phyloP scores from a whole-genome alignment of 1,140 invertebrate genomes.

The Pseudomyrmex dendroicus region DNA sequence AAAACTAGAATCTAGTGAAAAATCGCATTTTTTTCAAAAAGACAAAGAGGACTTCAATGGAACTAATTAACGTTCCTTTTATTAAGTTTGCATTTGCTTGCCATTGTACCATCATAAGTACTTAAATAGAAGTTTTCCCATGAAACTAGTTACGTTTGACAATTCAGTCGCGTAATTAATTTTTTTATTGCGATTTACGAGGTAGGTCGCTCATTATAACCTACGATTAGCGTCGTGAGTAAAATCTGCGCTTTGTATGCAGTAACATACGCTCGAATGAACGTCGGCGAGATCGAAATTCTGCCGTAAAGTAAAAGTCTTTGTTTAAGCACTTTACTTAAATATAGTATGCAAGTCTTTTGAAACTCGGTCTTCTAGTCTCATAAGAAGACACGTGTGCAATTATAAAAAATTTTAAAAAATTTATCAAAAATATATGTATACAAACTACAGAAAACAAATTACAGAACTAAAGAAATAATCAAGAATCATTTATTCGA shows the following conservation, averaged over 20 bases:
- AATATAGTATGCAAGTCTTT: conserved; percentile 5
- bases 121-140: conserved; percentile 28
- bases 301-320: not conserved
- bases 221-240: not conserved
- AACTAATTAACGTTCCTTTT: conserved; percentile 52
- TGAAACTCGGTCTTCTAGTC: conserved; percentile 8
- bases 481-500: not conserved
- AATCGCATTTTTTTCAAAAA: conserved; percentile 24
- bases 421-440: not conserved
- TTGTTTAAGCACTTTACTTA: conserved; percentile 22
- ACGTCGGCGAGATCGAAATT: conserved; percentile 13
- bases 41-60: conserved; percentile 36
- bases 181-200: not conserved
- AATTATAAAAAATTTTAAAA: not conserved
- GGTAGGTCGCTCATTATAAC: conserved; percentile 19
- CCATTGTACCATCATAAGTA: conserved; percentile 36
- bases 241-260: conserved; percentile 33
- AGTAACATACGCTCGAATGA: conserved; percentile 1
- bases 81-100: conserved; percentile 30
- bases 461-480: too few species aligned
- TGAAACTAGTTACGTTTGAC: conserved; percentile 41
- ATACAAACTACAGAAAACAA: not conserved
- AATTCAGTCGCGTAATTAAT: conserved; percentile 31
- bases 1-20: conserved; percentile 35
- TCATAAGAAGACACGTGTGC: not conserved